Evolutionary conservation across 2,888 invertebrate genomes (phyloP).

Genomic region (Trachelus tabidus): DNA sequence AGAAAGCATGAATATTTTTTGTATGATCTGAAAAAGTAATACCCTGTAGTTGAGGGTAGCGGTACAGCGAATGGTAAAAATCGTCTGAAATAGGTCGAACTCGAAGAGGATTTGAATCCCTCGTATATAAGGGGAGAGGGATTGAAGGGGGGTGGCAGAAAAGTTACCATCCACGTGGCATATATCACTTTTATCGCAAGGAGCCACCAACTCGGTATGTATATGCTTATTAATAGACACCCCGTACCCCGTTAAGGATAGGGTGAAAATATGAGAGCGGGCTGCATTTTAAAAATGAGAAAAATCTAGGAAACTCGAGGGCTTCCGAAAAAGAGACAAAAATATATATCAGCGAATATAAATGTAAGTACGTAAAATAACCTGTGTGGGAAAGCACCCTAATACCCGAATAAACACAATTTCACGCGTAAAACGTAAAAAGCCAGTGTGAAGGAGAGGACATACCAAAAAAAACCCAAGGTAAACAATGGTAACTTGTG

Average conservation of each 20-base stretch:
- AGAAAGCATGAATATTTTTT: not conserved
- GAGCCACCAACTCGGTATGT: constrained; percentile 33
- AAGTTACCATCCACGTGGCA: constrained; percentile 10
- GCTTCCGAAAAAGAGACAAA: not conserved
- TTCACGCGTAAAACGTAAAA: not conserved
- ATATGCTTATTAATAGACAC: constrained; percentile 45
- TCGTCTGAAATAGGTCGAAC: not conserved
- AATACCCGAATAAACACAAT: not conserved
- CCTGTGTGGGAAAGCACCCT: not conserved
- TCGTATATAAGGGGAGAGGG: not conserved
- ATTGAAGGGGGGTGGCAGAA: not conserved
- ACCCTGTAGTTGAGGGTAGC: not conserved
- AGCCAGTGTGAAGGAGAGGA: not conserved
- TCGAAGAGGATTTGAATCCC: not conserved
- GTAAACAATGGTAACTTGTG: not conserved
- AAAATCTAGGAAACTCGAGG: constrained; percentile 17
- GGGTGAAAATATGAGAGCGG: constrained; percentile 9
- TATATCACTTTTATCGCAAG: constrained; percentile 50
- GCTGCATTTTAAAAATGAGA: not conserved
- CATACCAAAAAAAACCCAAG: not conserved
- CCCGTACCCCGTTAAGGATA: constrained; percentile 18
- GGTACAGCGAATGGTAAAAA: not conserved
- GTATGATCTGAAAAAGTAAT: not conserved
- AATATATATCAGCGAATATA: not conserved
- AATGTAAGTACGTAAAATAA: not conserved